A percentile compares a stretch with the other conserved stretches of the same genome.
phyloP scores from a whole-genome alignment of 2,888 invertebrate genomes.

The Tipula unca region DNA sequence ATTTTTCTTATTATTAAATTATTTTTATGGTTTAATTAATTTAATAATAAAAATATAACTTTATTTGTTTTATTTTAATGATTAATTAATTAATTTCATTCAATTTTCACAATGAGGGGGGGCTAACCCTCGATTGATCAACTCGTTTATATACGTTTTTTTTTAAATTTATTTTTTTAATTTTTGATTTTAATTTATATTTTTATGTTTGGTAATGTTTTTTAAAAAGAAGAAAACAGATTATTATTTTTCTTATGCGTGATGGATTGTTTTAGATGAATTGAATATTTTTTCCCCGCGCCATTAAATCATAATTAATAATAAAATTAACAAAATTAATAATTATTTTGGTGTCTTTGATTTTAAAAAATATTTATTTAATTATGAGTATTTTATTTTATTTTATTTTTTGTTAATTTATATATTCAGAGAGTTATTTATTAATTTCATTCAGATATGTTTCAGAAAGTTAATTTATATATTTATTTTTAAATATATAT shows the following conservation, averaged over 20 bases:
- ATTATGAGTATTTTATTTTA: background rate
- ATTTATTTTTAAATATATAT: background rate
- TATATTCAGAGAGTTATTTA: background rate
- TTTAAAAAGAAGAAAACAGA: background rate
- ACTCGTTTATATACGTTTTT: background rate
- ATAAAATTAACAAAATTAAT: background rate
- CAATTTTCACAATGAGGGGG: background rate
- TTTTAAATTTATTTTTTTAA: background rate
- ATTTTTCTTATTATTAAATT: background rate
- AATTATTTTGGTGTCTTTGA: conserved; percentile 14
- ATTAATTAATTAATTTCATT: background rate
- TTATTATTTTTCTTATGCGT: background rate
- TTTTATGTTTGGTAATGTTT: background rate
- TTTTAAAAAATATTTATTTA: background rate
- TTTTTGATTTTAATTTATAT: background rate
- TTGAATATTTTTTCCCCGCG: background rate
- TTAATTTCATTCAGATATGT: background rate
- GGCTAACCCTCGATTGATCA: background rate
- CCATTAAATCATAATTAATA: background rate
- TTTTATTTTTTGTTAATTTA: background rate
- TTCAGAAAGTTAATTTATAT: background rate
- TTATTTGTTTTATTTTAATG: background rate
- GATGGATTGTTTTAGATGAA: background rate
- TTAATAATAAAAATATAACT: background rate
- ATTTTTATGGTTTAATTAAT: background rate